Percentiles rank a stretch among this genome's conserved stretches.
Conservation (phyloP, 2,888 invertebrate genomes). For the Theretra japonica region DNA sequence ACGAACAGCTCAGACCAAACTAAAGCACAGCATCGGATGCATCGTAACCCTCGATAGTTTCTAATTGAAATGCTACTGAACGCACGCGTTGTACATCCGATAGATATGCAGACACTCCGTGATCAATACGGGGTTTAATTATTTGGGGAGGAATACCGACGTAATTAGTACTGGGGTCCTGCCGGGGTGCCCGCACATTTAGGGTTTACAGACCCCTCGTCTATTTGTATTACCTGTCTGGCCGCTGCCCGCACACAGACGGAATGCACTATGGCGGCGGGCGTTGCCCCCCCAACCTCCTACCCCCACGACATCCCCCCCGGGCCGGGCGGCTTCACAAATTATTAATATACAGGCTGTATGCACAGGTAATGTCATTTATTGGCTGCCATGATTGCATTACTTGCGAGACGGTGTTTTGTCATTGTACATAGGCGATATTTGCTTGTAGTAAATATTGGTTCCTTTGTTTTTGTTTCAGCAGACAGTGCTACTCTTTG, state of each 20-base stretch:
- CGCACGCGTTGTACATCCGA: neutral
- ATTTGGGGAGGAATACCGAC: neutral
- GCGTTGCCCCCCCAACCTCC: neutral
- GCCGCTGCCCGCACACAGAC: neutral
- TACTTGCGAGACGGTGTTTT: too few species aligned
- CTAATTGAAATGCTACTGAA: neutral
- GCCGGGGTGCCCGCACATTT: neutral
- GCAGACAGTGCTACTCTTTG: too few species aligned
- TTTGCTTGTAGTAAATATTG: too few species aligned
- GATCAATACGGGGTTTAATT: slow-evolving; percentile 7
- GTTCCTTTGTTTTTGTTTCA: too few species aligned
- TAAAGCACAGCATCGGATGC: too few species aligned
- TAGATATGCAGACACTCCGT: neutral
- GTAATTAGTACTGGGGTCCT: neutral
- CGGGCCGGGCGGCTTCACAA: too few species aligned
- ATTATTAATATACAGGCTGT: too few species aligned
- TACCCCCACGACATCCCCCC: neutral
- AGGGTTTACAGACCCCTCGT: neutral
- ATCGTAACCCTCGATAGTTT: neutral
- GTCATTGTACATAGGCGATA: too few species aligned
- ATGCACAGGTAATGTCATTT: too few species aligned
- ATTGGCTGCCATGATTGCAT: too few species aligned
- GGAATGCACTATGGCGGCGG: neutral
- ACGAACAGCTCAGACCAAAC: too few species aligned
- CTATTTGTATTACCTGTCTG: neutral